Conservation (phyloP, 2,888 invertebrate species). For the Sphaerophoria rueppellii region DNA sequence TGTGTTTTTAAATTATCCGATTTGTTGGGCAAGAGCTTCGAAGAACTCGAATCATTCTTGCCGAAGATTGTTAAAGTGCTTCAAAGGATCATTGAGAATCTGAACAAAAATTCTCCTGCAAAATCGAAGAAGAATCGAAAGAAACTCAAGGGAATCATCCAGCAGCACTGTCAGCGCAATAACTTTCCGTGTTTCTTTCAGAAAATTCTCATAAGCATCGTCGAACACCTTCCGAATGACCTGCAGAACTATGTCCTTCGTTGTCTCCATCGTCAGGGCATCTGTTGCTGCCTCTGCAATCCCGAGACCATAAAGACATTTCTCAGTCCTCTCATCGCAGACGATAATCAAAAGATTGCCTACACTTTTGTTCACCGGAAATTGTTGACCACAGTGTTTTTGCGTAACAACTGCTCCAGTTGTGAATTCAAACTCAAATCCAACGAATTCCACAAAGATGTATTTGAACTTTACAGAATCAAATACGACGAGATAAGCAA, state of each 20-base stretch:
- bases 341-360: conserved; percentile 77
- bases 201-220: conserved; percentile 77
- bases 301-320: conserved; percentile 76
- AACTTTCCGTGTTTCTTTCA: conserved; percentile 80
- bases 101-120: conserved; percentile 74
- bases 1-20: conserved; percentile 77
- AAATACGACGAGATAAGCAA: conserved; percentile 62
- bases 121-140: conserved; percentile 72
- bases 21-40: conserved; percentile 58
- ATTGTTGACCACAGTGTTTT: conserved; percentile 78
- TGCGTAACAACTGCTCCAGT: conserved; percentile 75
- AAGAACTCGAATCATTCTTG: conserved; percentile 67
- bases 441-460: conserved; percentile 76
- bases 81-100: conserved; percentile 78
- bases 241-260: conserved; percentile 78
- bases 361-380: conserved; percentile 79
- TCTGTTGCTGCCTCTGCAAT: conserved; percentile 81
- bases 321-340: conserved; percentile 74
- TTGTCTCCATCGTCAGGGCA: conserved; percentile 77
- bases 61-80: conserved; percentile 77
- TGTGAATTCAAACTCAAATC: conserved; percentile 80
- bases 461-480: conserved; percentile 45
- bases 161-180: conserved; percentile 67
- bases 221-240: conserved; percentile 75
- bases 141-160: conserved; percentile 76